phyloP scores from a whole-genome alignment of 2,888 invertebrate genomes.

The Rotaria macrura region DNA sequence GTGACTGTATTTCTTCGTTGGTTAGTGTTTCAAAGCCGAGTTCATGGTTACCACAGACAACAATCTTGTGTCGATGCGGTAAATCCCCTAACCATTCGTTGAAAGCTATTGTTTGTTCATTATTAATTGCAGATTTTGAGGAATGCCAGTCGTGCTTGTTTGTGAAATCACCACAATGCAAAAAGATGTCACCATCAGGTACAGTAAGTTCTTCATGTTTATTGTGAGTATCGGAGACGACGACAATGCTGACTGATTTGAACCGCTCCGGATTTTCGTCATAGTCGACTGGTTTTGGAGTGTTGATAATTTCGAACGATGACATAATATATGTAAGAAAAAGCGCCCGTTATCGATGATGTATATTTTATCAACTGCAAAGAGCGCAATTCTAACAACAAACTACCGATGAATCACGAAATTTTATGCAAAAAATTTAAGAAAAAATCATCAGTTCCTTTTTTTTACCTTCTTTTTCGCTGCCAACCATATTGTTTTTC shows the following conservation, averaged over 20 bases:
- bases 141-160: neutral
- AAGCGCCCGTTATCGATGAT: no score
- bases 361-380: no score
- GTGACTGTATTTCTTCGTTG: neutral
- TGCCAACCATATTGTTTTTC: no score
- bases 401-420: no score
- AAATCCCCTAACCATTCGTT: neutral
- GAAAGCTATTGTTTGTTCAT: neutral
- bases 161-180: neutral
- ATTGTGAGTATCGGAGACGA: neutral
- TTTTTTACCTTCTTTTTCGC: no score
- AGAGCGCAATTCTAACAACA: no score
- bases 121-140: neutral
- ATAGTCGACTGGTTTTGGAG: neutral
- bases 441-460: no score
- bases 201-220: neutral
- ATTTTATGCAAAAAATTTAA: no score
- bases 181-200: neutral
- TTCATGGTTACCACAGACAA: constrained; percentile 76
- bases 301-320: neutral
- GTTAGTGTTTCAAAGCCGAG: constrained; percentile 43
- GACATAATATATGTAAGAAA: no score
- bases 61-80: constrained; percentile 55
- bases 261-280: neutral
- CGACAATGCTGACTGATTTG: neutral